Percentiles rank a stretch among this genome's conserved stretches.
These are phyloP conservation scores for Acronicta psi DNA, from an alignment of 2,888 invertebrate genomes.

Conservation along the genomic window DNA sequence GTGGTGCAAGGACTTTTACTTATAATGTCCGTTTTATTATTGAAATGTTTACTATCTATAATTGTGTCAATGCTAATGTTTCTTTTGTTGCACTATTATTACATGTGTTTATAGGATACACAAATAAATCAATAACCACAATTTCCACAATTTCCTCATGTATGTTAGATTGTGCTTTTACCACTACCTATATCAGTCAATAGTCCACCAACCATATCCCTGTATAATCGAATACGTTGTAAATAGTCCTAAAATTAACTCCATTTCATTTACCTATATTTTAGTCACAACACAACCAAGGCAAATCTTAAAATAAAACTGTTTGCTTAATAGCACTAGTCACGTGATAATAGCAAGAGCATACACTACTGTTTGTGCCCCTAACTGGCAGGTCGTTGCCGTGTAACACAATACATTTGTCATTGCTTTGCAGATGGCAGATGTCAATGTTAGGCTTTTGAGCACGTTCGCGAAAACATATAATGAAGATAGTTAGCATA, in stretches of 20 bases:
- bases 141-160: too few species aligned
- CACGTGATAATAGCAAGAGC: conserved; percentile 42
- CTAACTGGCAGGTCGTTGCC: conserved; percentile 49
- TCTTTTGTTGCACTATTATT: conserved; percentile 41
- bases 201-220: too few species aligned
- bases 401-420: conserved; percentile 44
- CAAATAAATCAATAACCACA: too few species aligned
- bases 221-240: too few species aligned
- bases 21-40: conserved; percentile 56
- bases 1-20: conserved; percentile 70
- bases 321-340: conserved; percentile 39
- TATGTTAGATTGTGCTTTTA: too few species aligned
- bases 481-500: conserved; percentile 5
- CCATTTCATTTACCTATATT: conserved; percentile 6
- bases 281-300: conserved; percentile 21
- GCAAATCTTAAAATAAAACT: conserved; percentile 33
- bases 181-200: too few species aligned
- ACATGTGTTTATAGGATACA: conserved; percentile 16
- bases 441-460: conserved; percentile 47
- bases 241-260: not conserved
- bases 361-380: conserved; percentile 42
- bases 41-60: conserved; percentile 52
- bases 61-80: conserved; percentile 65
- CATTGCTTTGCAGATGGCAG: conserved; percentile 36
- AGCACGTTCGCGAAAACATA: conserved; percentile 27